Percentiles rank a stretch among this genome's conserved stretches.
These are phyloP conservation scores for Drosophila persimilis DNA, from an alignment of 1,140 invertebrate species.

Conservation along the genomic window DNA sequence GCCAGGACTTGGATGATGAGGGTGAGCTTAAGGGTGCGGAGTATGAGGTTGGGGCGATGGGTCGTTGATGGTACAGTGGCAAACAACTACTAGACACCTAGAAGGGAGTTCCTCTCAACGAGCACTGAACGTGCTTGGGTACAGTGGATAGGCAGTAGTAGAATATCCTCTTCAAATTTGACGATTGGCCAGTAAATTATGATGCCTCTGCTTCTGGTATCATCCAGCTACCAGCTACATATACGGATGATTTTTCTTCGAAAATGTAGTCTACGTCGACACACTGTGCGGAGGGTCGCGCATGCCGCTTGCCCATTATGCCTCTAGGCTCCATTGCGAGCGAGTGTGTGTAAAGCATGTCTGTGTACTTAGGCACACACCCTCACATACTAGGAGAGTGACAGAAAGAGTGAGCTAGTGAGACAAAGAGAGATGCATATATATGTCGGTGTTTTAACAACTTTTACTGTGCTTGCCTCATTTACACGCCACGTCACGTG, in stretches of 20 bases:
- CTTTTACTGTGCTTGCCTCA: constrained; percentile 12
- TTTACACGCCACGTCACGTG: constrained; percentile 2
- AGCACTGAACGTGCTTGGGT: too few species aligned
- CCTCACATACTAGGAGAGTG: neutral
- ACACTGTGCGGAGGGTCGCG: constrained; percentile 13
- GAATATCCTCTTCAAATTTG: too few species aligned
- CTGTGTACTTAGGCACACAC: constrained; percentile 10
- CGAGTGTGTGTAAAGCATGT: neutral
- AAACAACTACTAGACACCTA: constrained; percentile 12
- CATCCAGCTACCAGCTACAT: too few species aligned
- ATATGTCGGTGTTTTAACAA: neutral
- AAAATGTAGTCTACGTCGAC: too few species aligned
- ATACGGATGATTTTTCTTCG: too few species aligned
- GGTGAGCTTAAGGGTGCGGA: neutral
- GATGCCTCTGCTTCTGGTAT: too few species aligned
- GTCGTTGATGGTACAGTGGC: constrained; percentile 12
- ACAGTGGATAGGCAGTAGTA: too few species aligned
- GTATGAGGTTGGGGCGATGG: neutral
- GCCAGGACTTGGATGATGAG: neutral
- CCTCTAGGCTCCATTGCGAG: constrained; percentile 11
- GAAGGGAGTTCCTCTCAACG: constrained; percentile 8
- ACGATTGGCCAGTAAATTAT: too few species aligned
- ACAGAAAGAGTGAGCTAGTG: neutral
- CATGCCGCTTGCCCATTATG: constrained; percentile 23
- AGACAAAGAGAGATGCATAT: constrained; percentile 5